Conservation (phyloP, 2,113 vertebrate genomes). For the Oryzias woworae region DNA sequence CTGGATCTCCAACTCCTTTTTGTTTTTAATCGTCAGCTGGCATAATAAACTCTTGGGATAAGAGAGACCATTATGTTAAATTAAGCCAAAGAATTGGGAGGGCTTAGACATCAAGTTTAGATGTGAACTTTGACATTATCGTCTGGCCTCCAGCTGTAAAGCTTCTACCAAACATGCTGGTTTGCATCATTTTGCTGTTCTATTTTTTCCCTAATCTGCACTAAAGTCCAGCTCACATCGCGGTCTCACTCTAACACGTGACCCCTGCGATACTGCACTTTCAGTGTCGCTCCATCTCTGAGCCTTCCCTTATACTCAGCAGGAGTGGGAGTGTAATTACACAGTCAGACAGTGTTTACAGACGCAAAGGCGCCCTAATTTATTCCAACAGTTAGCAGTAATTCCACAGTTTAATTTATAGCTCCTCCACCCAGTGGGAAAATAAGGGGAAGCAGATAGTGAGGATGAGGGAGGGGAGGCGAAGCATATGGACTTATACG, state of each 20-base stretch:
- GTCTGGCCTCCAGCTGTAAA: not conserved
- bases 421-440: conserved; percentile 74
- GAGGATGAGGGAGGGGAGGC: conserved; percentile 26
- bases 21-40: no score
- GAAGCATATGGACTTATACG: conserved; percentile 57
- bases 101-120: not conserved
- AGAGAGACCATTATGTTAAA: not conserved
- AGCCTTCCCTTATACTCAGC: conserved; percentile 61
- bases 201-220: conserved; percentile 14
- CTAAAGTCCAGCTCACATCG: conserved; percentile 17
- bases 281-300: conserved; percentile 28
- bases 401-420: conserved; percentile 85
- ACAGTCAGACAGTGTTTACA: conserved; percentile 82
- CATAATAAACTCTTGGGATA: no score
- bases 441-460: conserved; percentile 59
- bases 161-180: not conserved
- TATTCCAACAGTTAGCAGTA: conserved; percentile 84
- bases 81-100: not conserved
- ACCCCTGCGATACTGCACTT: conserved; percentile 33
- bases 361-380: conserved; percentile 81
- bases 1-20: not conserved
- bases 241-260: conserved; percentile 42
- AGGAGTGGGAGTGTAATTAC: conserved; percentile 81
- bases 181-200: no score
- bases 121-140: not conserved